Conservation (phyloP, 2,797 vertebrate species). For the Galaxias olidus region DNA sequence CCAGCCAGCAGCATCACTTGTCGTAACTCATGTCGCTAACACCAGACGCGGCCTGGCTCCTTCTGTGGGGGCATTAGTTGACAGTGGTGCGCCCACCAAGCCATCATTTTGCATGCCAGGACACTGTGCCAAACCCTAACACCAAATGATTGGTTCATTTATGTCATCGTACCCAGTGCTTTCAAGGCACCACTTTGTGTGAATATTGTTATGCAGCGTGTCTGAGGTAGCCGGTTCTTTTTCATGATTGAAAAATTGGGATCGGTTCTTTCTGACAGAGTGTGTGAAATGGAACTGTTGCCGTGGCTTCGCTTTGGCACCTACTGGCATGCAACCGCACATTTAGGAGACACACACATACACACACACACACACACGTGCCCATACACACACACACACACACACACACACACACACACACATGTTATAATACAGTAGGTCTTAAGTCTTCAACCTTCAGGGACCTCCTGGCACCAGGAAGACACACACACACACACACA, state of each 20-base stretch:
- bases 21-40: conserved; percentile 50
- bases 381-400: neutral
- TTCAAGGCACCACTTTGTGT: too few relatives aligned
- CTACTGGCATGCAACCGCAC: neutral
- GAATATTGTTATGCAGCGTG: too few relatives aligned
- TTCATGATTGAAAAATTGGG: too few relatives aligned
- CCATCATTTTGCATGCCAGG: neutral
- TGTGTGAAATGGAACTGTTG: conserved; percentile 16
- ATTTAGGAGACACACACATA: conserved; percentile 6
- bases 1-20: conserved; percentile 52
- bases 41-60: conserved; percentile 4
- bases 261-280: conserved; percentile 35
- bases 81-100: neutral
- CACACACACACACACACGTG: conserved; percentile 2
- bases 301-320: neutral
- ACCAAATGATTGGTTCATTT: too few relatives aligned
- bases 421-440: conserved; percentile 5
- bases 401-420: neutral
- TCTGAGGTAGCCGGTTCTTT: too few relatives aligned
- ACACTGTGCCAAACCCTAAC: neutral
- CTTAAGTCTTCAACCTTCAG: too few relatives aligned
- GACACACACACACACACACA: conserved; percentile 9
- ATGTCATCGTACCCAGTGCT: too few relatives aligned
- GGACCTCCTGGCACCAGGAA: too few relatives aligned
- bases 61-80: neutral